Percentiles rank a stretch among this genome's conserved stretches.
Evolutionary conservation across 2,888 invertebrate genomes (phyloP).

Genomic region (Polylopha cassiicola): DNA sequence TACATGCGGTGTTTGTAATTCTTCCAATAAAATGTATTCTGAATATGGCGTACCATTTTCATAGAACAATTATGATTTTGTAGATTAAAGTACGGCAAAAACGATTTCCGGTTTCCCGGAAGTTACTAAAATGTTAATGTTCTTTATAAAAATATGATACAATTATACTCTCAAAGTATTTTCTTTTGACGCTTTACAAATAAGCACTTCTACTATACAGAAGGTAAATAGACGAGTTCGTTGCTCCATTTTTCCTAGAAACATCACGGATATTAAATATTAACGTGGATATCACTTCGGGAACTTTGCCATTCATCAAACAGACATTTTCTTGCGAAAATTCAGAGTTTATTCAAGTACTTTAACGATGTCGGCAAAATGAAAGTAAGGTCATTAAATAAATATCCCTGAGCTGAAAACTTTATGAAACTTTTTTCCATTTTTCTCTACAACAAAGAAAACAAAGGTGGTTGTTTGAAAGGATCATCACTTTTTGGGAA

Average conservation of each 20-base stretch:
- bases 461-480: conserved; percentile 32
- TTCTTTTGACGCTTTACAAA: too few relatives aligned
- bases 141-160: too few relatives aligned
- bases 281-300: conserved; percentile 8
- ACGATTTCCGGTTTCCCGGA: too few relatives aligned
- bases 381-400: conserved; percentile 48
- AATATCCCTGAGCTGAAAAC: conserved; percentile 42
- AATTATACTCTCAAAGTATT: too few relatives aligned
- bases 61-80: too few relatives aligned
- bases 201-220: too few relatives aligned
- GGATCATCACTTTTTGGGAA: conserved; percentile 34
- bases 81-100: too few relatives aligned
- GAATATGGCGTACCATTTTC: too few relatives aligned
- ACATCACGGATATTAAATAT: conserved; percentile 12
- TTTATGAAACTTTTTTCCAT: conserved; percentile 36
- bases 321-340: conserved; percentile 23
- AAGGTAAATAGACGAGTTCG: too few relatives aligned
- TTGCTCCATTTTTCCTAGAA: conserved; percentile 1
- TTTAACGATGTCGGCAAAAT: conserved; percentile 28
- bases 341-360: conserved; percentile 24
- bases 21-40: too few relatives aligned
- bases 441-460: conserved; percentile 37
- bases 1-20: too few relatives aligned
- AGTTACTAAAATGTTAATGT: too few relatives aligned
- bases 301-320: conserved; percentile 21